These are phyloP conservation scores for Phylloscopus trochilus DNA, from an alignment of 2,113 vertebrate species.

Conservation along the genomic window DNA sequence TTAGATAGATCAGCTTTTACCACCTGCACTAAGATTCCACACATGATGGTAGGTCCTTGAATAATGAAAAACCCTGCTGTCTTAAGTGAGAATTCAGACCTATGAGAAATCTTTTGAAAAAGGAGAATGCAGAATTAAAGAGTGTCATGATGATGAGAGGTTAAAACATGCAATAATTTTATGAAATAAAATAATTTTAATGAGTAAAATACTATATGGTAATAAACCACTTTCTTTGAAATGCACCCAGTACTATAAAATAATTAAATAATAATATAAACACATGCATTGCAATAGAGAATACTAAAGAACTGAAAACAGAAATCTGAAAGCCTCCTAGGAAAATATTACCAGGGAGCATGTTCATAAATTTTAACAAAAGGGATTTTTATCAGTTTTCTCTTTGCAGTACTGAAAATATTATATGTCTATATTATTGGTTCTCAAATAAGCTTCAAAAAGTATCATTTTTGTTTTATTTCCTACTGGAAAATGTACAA, in stretches of 20 bases:
- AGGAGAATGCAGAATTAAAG: neutral
- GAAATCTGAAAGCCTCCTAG: neutral
- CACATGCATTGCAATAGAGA: neutral
- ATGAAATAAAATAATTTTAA: neutral
- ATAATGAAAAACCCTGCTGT: neutral
- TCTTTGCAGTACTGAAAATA: neutral
- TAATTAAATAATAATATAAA: neutral
- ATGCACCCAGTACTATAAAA: neutral
- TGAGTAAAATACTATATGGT: neutral
- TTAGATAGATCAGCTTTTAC: neutral
- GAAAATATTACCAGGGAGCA: neutral
- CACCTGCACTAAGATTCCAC: neutral
- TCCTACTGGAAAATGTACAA: neutral
- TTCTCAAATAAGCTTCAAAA: neutral
- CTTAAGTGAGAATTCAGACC: neutral
- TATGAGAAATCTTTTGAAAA: neutral
- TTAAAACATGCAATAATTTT: neutral
- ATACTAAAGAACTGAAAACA: neutral
- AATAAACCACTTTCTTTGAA: neutral
- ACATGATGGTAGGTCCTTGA: neutral
- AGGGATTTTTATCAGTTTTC: neutral
- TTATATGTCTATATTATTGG: neutral
- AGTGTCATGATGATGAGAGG: accelerated
- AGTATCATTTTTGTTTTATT: neutral
- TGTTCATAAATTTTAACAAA: neutral